Evolutionary conservation across 2,888 invertebrate species (phyloP).

Genomic region (Patella pellucida): DNA sequence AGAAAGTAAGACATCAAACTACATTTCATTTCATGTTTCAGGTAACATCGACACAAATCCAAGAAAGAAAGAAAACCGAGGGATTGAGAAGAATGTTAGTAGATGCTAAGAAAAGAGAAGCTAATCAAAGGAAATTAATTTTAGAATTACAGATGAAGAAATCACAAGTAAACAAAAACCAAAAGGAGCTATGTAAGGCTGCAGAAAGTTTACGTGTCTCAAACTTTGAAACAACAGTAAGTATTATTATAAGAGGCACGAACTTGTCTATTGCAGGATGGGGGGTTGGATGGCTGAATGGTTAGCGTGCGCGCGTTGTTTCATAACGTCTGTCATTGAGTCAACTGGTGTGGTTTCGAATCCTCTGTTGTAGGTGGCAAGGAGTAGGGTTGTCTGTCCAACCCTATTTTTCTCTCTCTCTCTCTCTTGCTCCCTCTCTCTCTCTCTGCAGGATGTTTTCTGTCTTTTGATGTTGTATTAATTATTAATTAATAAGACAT

Average conservation of each 20-base stretch:
- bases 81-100: slow-evolving; percentile 29
- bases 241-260: background rate
- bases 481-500: no score
- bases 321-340: no score
- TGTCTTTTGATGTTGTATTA: no score
- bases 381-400: no score
- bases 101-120: slow-evolving; percentile 33
- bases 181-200: slow-evolving; percentile 40
- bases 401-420: no score
- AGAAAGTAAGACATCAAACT: background rate
- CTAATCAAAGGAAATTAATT: slow-evolving; percentile 43
- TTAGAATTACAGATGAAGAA: slow-evolving; percentile 46
- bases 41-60: slow-evolving; percentile 25
- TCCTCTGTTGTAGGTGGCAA: no score
- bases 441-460: no score
- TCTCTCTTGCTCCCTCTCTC: no score
- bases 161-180: slow-evolving; percentile 38
- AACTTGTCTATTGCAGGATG: no score
- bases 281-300: no score
- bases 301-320: no score
- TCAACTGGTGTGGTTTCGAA: no score
- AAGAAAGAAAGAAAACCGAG: slow-evolving; percentile 22
- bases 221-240: slow-evolving; percentile 33
- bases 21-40: slow-evolving; percentile 1
- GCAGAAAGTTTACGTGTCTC: slow-evolving; percentile 38